These are phyloP conservation scores for Intellagama lesueurii DNA, from an alignment of 2,797 vertebrate species.

Conservation along the genomic window DNA sequence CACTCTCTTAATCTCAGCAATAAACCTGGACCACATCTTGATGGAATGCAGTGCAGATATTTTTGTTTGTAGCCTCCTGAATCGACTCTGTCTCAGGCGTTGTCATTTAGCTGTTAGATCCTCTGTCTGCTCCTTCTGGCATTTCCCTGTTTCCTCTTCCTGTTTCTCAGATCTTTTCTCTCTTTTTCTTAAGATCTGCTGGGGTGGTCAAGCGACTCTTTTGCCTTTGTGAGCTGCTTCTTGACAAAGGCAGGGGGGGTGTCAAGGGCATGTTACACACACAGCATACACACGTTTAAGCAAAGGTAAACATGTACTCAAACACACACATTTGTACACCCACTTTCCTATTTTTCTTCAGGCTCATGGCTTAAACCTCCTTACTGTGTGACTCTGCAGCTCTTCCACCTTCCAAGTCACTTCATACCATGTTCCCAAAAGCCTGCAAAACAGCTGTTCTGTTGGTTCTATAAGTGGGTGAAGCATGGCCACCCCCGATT, in stretches of 20 bases:
- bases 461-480: too few relatives aligned
- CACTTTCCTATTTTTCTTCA: too few relatives aligned
- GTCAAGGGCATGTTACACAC: background rate
- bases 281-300: background rate
- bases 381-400: too few relatives aligned
- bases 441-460: too few relatives aligned
- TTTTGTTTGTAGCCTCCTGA: background rate
- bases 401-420: too few relatives aligned
- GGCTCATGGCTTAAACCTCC: too few relatives aligned
- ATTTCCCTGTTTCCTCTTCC: background rate
- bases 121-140: background rate
- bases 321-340: too few relatives aligned
- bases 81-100: background rate
- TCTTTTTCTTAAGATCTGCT: conserved; percentile 1
- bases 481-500: too few relatives aligned
- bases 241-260: background rate
- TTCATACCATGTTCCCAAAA: too few relatives aligned
- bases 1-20: conserved; percentile 62
- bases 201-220: background rate
- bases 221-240: background rate
- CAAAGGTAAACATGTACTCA: background rate
- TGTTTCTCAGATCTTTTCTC: background rate
- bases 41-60: conserved; percentile 43
- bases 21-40: conserved; percentile 59
- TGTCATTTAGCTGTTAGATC: background rate